Percentiles rank a stretch among this genome's conserved stretches.
phyloP scores from a whole-genome alignment of 2,797 vertebrate genomes.

The Mormyrus proboscirostris region DNA sequence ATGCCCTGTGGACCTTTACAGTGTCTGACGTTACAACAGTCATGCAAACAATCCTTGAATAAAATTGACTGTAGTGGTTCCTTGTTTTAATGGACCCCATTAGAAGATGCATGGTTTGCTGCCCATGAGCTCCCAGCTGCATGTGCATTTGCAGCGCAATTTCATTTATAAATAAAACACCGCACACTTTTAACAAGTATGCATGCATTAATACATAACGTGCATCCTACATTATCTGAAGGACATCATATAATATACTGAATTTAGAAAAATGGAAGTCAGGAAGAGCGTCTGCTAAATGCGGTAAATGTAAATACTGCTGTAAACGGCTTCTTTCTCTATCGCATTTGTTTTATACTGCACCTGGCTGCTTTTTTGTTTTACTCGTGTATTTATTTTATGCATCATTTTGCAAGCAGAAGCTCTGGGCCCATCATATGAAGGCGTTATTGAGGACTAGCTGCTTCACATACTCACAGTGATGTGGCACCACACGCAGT shows the following conservation, averaged over 20 bases:
- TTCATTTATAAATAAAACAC: not conserved
- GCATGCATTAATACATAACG: not conserved
- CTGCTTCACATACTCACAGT: slow-evolving; percentile 63
- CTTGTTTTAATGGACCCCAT: not conserved
- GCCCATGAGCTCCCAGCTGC: not conserved
- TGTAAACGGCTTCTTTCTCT: not conserved
- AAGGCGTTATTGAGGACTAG: not conserved
- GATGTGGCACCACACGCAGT: slow-evolving; percentile 93
- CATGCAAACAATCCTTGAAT: not conserved
- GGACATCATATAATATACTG: not conserved
- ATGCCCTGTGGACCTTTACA: not conserved
- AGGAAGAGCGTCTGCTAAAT: too few species aligned
- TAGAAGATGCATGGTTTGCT: not conserved
- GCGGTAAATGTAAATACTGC: not conserved
- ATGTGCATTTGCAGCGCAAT: not conserved
- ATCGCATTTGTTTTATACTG: not conserved
- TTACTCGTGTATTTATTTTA: not conserved
- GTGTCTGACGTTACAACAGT: not conserved
- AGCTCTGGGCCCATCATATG: not conserved
- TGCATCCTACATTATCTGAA: not conserved
- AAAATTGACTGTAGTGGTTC: not conserved
- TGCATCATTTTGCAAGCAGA: not conserved
- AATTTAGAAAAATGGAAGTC: too few species aligned
- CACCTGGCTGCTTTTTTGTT: not conserved
- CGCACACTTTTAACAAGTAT: not conserved